Conservation (phyloP, 2,888 invertebrate species). For the Clostera curtula region DNA sequence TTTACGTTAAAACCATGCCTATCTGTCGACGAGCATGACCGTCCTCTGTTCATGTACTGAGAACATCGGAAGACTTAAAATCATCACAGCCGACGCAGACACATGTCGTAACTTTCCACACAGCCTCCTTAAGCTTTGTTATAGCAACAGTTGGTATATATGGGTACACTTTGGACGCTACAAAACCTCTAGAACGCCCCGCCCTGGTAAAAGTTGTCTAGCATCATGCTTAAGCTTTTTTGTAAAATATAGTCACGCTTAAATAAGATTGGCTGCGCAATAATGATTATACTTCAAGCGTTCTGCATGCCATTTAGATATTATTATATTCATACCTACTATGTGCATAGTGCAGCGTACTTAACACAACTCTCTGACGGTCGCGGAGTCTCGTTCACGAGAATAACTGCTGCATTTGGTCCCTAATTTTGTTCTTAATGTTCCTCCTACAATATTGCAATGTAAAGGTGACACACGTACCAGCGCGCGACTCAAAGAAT, state of each 20-base stretch:
- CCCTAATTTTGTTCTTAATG: slow-evolving; percentile 36
- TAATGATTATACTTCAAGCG: slow-evolving; percentile 75
- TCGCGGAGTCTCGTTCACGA: slow-evolving; percentile 58
- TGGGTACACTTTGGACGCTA: slow-evolving; percentile 73
- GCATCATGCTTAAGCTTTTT: slow-evolving; percentile 75
- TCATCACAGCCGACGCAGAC: slow-evolving; percentile 61
- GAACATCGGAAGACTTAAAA: slow-evolving; percentile 41
- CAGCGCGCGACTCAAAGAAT: slow-evolving; percentile 67
- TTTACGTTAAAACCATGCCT: slow-evolving; percentile 64
- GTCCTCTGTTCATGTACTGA: slow-evolving; percentile 47
- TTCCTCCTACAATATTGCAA: slow-evolving; percentile 42
- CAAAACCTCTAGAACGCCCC: slow-evolving; percentile 69
- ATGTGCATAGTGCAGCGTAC: slow-evolving; percentile 71
- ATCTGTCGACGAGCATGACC: slow-evolving; percentile 62
- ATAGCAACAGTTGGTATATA: slow-evolving; percentile 70
- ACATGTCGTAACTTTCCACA: slow-evolving; percentile 61
- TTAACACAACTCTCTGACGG: slow-evolving; percentile 68
- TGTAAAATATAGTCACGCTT: slow-evolving; percentile 76
- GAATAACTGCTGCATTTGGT: slow-evolving; percentile 46
- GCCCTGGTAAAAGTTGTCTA: slow-evolving; percentile 74
- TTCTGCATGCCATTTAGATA: slow-evolving; percentile 76
- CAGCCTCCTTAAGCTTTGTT: slow-evolving; percentile 68
- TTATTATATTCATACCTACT: slow-evolving; percentile 72
- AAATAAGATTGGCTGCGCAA: slow-evolving; percentile 75
- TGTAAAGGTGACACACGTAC: slow-evolving; percentile 70